Evolutionary conservation across 1,140 invertebrate species (phyloP), one percentile per base, ranked within the genome.

Genomic region (Portunus trituberculatus): DNA sequence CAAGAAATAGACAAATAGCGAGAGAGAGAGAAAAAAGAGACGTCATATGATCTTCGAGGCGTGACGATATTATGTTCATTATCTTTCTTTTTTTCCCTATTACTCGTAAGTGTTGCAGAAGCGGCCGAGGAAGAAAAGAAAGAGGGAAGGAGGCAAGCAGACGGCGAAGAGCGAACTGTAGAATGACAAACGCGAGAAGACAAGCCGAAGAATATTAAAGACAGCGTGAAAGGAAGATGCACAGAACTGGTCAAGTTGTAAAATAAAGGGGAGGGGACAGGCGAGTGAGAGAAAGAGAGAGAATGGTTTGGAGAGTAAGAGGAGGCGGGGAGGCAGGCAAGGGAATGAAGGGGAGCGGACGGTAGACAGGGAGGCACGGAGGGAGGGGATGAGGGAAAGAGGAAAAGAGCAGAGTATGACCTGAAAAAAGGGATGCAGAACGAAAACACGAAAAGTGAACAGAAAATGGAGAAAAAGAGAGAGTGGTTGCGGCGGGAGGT

Each of bases 391-490:
- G 31, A 28, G 86, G 45, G n/a, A 46, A 28, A 46, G 32, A 88
- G 86, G 31, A 88, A 45, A 46, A 88, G 86, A 88, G 86, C 25
- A 76, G 67, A 76, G 67, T 76, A 76, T 76, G 67, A 76, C 67
- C 67, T 76, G 67, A 76, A 76, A 76, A 76, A 76, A n/a, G 67
- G 67, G 67, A 76, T n/a, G 67, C 67, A 76, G 67, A 76, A 76
- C 67, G 67, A 76, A 76, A 76, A n/a, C 84, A 87, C 31, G 84
- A 32, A 87, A 39, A 76, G 67, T 39, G 90, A 67, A 31, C 16
- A 67, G 67, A 76, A 76, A 76, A 76, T 45, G 86, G 90, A 67
- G 48, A 31, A 67, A 91, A 29, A 67, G 90, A 91, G 89, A 91
- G 90, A 91, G 59, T 32, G 90, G 59, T 31, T 32, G 59, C 31